Conservation (phyloP, 2,888 invertebrate species). For the Glaucopsyche alexis region DNA sequence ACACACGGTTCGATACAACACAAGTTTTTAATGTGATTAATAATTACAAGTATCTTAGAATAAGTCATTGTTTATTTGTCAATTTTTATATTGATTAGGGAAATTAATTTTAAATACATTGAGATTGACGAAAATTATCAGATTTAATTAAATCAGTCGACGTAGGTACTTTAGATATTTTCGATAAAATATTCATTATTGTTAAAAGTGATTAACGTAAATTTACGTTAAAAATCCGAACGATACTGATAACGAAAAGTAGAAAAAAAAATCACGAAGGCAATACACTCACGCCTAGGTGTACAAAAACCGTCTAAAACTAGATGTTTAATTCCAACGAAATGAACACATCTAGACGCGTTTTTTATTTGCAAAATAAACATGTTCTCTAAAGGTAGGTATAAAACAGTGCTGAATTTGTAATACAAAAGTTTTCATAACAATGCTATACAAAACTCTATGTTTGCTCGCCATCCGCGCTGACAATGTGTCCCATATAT, state of each 20-base stretch:
- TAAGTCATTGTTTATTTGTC: no score
- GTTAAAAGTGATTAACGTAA: no score
- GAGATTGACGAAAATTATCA: no score
- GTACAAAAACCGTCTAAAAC: constrained; percentile 25
- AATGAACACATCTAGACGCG: constrained; percentile 30
- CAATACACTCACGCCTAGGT: constrained; percentile 31
- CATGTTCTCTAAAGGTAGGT: constrained; percentile 33
- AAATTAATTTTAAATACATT: no score
- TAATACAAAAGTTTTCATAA: constrained; percentile 22
- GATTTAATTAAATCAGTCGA: no score
- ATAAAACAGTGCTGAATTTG: constrained; percentile 27
- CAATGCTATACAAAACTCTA: constrained; percentile 5
- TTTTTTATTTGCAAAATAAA: constrained; percentile 6
- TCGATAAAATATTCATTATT: no score
- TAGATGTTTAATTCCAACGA: constrained; percentile 29
- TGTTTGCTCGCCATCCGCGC: constrained; percentile 31
- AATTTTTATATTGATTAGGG: no score
- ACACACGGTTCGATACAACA: constrained; percentile 40
- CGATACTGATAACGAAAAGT: not conserved
- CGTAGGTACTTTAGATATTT: no score
- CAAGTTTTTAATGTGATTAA: no score
- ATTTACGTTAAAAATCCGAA: not conserved
- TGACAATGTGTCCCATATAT: constrained; percentile 50
- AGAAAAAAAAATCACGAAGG: constrained; percentile 24
- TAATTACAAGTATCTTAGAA: no score